These are phyloP conservation scores for Sarotherodon lohbergeri DNA, from an alignment of 2,113 vertebrate species.

Conservation along the genomic window DNA sequence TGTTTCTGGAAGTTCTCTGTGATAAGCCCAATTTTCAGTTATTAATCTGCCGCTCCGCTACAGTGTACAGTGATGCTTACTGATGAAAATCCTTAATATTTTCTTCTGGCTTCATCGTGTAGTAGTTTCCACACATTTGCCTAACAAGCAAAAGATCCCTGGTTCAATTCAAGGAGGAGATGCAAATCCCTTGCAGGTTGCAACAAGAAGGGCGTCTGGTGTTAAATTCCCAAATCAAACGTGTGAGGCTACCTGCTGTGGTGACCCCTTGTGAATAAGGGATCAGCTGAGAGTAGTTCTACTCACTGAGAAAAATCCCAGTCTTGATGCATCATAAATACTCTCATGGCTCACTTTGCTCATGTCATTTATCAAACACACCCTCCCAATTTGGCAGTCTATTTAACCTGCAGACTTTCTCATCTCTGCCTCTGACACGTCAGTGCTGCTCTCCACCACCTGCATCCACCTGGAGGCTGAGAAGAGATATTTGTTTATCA, in stretches of 20 bases:
- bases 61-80: neutral
- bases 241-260: neutral
- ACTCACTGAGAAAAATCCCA: neutral
- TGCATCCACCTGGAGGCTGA: neutral
- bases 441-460: neutral
- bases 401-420: neutral
- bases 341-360: neutral
- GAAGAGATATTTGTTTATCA: neutral
- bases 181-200: neutral
- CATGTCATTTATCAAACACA: neutral
- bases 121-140: neutral
- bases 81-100: neutral
- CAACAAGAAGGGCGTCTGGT: neutral
- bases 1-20: neutral
- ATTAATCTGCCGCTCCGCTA: neutral
- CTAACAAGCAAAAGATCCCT: neutral
- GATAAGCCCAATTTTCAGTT: neutral
- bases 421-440: neutral
- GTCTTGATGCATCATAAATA: neutral
- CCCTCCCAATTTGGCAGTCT: neutral
- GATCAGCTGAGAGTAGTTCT: neutral
- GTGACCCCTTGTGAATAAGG: neutral
- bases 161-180: neutral
- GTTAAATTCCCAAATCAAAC: neutral
- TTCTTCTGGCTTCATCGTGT: neutral